Evolutionary conservation across 2,797 vertebrate genomes (phyloP), one percentile per base, ranked within the genome.

Genomic region (Ataeniobius toweri): DNA sequence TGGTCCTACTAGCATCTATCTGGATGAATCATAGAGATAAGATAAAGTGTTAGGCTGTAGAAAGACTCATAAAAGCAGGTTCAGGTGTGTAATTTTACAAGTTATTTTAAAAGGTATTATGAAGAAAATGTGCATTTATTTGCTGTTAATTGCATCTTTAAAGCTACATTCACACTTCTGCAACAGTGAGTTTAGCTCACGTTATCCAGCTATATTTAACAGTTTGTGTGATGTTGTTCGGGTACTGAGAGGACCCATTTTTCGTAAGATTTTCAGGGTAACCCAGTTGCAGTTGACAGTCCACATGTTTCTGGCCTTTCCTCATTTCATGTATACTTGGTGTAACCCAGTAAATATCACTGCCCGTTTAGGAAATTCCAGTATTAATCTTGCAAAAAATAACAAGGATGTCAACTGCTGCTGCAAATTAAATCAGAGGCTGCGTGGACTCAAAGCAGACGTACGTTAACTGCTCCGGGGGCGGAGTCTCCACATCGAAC

Each of bases 331-430:
- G 85, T 77, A 78, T 81, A 81, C 56, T 65, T 1, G 46, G 85
- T 74, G 76, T 88, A 74, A 89, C 86, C 59, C 69, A 16, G 83
- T 84, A 85, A 83, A 82, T 88, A 75, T 85, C 76, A 76, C 84
- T 86, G 85, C 71, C 68, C 77, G 75, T 83, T 79, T 63, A 82
- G 50, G 50, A 51, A 14, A 51, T 14, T 16, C 5, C 2, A 18
- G 50, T 18, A 16, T 16, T 51, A 16, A 3, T 51, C 14, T 5
- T 48, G 36, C 36, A 36, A 28, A 28, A 61, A 61, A 7, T 7
- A 7, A 31, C 36, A 36, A 36, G 36, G 7, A 51, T 51, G 39
- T 65, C 61, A 39, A 10, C 18, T 20, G 18, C 61, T 39, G 61
- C 31, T 65, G 31, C 31, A 39, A 22, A 65, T 65, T 65, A 31